Evolutionary conservation across 2,797 vertebrate genomes (phyloP).

Genomic region (Eurystomus glaucurus): DNA sequence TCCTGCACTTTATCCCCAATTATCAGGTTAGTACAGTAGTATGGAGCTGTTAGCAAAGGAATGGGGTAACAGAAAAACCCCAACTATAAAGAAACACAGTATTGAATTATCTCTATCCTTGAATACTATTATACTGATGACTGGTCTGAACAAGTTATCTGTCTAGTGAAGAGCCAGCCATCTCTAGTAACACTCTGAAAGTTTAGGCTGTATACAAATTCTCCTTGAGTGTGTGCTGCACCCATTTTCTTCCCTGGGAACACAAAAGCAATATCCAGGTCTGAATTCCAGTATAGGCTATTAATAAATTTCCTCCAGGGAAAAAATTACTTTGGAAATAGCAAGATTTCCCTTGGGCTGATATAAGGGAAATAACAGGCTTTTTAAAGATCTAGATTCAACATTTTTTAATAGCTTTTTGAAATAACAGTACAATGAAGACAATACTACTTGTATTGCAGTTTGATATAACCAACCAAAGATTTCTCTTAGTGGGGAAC

Average conservation of each 20-base stretch:
- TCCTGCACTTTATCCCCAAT: neutral
- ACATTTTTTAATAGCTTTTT: neutral
- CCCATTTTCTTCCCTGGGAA: neutral
- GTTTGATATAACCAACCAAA: neutral
- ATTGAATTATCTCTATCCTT: neutral
- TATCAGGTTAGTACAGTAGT: neutral
- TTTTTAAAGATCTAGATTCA: neutral
- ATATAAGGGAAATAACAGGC: neutral
- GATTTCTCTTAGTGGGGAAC: neutral
- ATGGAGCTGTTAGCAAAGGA: neutral
- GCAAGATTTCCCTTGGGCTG: neutral
- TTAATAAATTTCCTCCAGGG: neutral
- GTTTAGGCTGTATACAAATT: neutral
- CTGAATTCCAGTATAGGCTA: neutral
- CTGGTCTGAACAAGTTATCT: neutral
- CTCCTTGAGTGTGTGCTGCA: neutral
- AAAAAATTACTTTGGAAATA: neutral
- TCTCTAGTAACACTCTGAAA: neutral
- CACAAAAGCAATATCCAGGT: neutral
- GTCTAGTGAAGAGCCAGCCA: neutral
- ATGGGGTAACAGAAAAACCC: fast-evolving
- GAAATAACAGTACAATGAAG: neutral
- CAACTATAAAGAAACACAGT: neutral
- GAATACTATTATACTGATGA: neutral
- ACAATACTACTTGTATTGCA: neutral